Evolutionary conservation across 2,888 invertebrate genomes (phyloP).

Genomic region (Yponomeuta evonymella): DNA sequence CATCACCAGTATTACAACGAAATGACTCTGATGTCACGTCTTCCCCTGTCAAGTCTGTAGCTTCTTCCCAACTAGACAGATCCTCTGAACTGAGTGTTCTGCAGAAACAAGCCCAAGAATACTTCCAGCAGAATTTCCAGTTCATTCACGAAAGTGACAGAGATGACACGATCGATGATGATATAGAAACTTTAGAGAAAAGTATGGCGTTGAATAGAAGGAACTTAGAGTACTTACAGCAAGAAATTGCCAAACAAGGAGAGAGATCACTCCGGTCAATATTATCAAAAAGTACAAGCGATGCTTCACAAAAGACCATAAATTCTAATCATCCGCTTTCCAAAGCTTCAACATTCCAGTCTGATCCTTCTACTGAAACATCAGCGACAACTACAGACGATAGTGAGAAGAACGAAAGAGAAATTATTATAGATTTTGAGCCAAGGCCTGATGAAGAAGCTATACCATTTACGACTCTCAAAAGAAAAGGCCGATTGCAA

Average conservation of each 20-base stretch:
- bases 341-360: conserved; percentile 70
- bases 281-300: conserved; percentile 64
- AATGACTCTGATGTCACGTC: conserved; percentile 64
- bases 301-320: conserved; percentile 61
- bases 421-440: conserved; percentile 92
- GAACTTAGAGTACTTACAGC: conserved; percentile 69
- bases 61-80: conserved; percentile 62
- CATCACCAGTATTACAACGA: conserved; percentile 66
- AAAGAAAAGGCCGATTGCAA: conserved; percentile 72
- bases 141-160: conserved; percentile 72
- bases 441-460: conserved; percentile 81
- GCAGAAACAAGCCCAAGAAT: conserved; percentile 67
- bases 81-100: conserved; percentile 60
- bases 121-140: conserved; percentile 72
- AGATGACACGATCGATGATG: conserved; percentile 71
- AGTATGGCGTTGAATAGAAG: conserved; percentile 70
- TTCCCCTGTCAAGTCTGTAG: conserved; percentile 60
- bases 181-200: conserved; percentile 70
- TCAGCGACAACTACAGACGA: conserved; percentile 71
- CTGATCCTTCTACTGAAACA: conserved; percentile 72
- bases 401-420: conserved; percentile 81
- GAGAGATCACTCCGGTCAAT: conserved; percentile 60
- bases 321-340: conserved; percentile 62
- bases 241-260: conserved; percentile 70
- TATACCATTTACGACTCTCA: conserved; percentile 76